Conservation (phyloP, 2,888 invertebrate genomes). For the Drosophila melanosoma region DNA sequence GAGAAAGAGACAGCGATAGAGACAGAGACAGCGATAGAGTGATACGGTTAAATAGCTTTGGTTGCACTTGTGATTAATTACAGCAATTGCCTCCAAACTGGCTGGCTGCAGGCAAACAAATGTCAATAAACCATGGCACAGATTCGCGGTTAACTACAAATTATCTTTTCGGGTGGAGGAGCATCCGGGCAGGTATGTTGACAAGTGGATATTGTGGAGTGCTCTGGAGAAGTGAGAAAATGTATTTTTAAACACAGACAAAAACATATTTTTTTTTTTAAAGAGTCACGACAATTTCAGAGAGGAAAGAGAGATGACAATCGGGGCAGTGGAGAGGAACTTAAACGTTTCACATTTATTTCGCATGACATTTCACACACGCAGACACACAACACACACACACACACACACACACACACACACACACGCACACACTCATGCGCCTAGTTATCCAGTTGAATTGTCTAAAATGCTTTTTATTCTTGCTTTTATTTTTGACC, state of each 20-base stretch:
- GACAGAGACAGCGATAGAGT: not conserved
- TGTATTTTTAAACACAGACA: conserved; percentile 47
- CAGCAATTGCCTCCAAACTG: conserved; percentile 45
- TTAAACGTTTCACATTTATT: conserved; percentile 67
- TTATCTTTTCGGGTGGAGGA: conserved; percentile 5
- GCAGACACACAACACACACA: conserved; percentile 45
- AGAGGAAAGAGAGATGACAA: conserved; percentile 12
- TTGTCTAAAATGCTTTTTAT: conserved; percentile 39
- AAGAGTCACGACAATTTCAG: conserved; percentile 62
- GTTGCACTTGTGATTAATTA: conserved; percentile 60
- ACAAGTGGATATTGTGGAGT: conserved; percentile 66
- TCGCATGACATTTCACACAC: conserved; percentile 71
- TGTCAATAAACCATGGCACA: conserved; percentile 74
- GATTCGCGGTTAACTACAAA: conserved; percentile 49
- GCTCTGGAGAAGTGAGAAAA: conserved; percentile 33
- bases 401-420: conserved; percentile 40
- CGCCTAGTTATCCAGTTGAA: conserved; percentile 68
- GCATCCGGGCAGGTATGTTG: conserved; percentile 48
- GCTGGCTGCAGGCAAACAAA: conserved; percentile 44
- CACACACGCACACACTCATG: conserved; percentile 45
- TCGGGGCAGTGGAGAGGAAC: not conserved
- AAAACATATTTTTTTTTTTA: conserved; percentile 47
- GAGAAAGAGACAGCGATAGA: not conserved
- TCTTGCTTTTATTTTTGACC: conserved; percentile 59
- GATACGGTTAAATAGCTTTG: conserved; percentile 36